These are phyloP conservation scores for Microtus oregoni DNA, from an alignment of 2,113 vertebrate genomes.

Conservation along the genomic window DNA sequence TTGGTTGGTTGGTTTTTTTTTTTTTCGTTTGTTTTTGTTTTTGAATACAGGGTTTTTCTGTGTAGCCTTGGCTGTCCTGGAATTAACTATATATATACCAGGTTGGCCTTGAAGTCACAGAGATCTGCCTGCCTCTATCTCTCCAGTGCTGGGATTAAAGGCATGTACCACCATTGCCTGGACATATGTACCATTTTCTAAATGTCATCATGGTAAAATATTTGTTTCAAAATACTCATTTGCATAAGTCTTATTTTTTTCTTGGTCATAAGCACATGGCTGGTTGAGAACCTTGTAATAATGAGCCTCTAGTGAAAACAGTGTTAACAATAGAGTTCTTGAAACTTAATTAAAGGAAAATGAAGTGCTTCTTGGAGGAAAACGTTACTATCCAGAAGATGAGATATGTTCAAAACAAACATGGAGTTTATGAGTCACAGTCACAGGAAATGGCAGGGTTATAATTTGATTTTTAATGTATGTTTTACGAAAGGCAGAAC, in stretches of 20 bases:
- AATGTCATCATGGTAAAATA: background rate
- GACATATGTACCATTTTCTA: background rate
- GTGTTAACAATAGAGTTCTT: background rate
- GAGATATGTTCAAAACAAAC: background rate
- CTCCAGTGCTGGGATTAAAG: background rate
- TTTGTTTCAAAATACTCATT: conserved; percentile 23
- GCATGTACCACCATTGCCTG: fast-evolving
- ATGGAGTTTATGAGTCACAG: background rate
- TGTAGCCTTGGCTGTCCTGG: too few relatives aligned
- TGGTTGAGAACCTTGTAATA: background rate
- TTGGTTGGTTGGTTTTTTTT: background rate
- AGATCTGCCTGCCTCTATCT: background rate
- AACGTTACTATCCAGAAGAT: background rate
- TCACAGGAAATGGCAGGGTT: background rate
- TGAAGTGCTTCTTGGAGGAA: background rate
- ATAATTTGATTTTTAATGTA: background rate
- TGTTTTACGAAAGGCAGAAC: background rate
- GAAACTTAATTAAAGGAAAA: background rate
- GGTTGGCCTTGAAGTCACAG: background rate
- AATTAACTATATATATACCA: background rate
- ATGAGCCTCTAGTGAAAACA: background rate
- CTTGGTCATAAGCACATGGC: background rate
- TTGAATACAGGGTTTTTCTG: too few relatives aligned
- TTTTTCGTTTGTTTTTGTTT: too few relatives aligned
- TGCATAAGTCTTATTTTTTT: background rate